Evolutionary conservation across 2,797 vertebrate species (phyloP).

Genomic region (Anabas testudineus): DNA sequence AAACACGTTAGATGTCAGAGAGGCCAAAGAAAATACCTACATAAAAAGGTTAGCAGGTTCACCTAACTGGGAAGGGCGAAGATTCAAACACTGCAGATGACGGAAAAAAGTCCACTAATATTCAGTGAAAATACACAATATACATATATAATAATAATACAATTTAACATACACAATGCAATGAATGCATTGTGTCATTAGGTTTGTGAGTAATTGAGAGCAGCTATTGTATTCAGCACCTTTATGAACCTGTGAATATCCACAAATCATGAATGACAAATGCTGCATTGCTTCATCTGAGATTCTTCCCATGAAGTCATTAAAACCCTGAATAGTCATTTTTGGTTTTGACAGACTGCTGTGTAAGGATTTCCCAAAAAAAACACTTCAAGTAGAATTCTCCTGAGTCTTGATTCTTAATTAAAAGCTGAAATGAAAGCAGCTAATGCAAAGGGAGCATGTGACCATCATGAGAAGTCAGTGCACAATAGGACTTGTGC

Average conservation of each 20-base stretch:
- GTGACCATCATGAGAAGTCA: background rate
- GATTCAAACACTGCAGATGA: background rate
- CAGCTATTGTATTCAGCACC: background rate
- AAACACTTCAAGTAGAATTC: background rate
- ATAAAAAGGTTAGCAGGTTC: background rate
- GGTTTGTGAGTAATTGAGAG: no score
- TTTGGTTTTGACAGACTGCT: background rate
- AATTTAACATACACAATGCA: no score
- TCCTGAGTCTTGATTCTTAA: constrained; percentile 44
- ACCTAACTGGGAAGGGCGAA: background rate
- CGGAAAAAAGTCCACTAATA: no score
- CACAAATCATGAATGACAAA: background rate
- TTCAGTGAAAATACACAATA: no score
- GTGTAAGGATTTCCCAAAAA: background rate
- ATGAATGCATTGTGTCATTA: no score
- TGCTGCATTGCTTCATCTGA: background rate
- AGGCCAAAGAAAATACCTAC: background rate
- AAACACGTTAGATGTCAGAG: background rate
- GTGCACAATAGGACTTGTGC: background rate
- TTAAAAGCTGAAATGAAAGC: constrained; percentile 44
- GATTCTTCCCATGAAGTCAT: no score
- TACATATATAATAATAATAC: no score
- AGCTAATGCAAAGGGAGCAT: background rate
- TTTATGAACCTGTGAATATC: background rate
- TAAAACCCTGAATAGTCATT: no score